Evolutionary conservation across 2,888 invertebrate species (phyloP).

Genomic region (Sabatieria punctata): DNA sequence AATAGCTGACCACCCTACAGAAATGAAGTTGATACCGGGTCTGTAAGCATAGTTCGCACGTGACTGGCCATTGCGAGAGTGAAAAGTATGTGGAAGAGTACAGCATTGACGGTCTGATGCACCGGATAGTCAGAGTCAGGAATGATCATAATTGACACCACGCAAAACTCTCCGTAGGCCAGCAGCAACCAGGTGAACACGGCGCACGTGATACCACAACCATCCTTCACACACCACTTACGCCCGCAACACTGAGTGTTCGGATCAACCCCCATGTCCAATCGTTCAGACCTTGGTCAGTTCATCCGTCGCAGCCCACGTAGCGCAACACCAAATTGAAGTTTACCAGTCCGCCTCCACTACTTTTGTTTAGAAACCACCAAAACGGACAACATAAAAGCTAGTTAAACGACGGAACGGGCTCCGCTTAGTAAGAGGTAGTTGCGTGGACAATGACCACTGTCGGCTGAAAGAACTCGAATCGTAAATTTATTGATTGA

Average conservation of each 20-base stretch:
- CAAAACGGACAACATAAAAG: too few species aligned
- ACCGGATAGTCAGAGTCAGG: constrained; percentile 46
- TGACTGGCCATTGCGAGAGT: constrained; percentile 75
- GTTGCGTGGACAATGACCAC: too few species aligned
- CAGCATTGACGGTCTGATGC: constrained; percentile 64
- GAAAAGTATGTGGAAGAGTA: constrained; percentile 63
- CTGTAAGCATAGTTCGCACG: constrained; percentile 76
- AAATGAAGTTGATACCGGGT: constrained; percentile 49
- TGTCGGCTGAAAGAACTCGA: too few species aligned
- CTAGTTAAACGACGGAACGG: too few species aligned
- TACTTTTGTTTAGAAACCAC: too few species aligned
- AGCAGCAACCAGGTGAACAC: constrained; percentile 53
- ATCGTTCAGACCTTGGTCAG: not conserved
- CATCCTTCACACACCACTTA: constrained; percentile 24
- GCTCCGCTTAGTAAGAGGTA: too few species aligned
- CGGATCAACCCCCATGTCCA: not conserved
- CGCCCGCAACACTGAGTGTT: constrained; percentile 25
- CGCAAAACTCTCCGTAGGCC: constrained; percentile 80
- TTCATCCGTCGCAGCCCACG: too few species aligned
- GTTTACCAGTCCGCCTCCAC: too few species aligned
- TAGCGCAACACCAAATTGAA: too few species aligned
- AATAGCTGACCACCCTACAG: not conserved
- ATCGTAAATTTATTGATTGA: too few species aligned
- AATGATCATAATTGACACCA: constrained; percentile 63
- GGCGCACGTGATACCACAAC: constrained; percentile 68